phyloP scores from a whole-genome alignment of 2,797 vertebrate species.

The Megaceryle alcyon region DNA sequence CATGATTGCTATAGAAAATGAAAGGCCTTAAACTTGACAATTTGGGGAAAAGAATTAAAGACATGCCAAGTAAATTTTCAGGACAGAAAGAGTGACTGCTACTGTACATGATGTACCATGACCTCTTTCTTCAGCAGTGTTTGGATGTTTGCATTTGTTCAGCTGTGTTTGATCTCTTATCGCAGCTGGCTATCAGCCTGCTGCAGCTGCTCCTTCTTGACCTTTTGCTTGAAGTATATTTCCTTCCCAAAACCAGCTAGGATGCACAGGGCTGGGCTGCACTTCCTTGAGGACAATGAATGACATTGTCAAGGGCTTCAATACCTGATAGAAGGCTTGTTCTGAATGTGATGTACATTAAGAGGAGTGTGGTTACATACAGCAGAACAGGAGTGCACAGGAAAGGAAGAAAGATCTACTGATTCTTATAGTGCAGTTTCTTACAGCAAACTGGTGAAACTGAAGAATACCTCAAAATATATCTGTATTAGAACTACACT shows the following conservation, averaged over 20 bases:
- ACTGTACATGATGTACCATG: not conserved
- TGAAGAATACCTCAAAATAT: not conserved
- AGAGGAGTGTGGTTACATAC: not conserved
- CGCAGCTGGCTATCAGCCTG: not conserved
- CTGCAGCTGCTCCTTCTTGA: slow-evolving; percentile 13
- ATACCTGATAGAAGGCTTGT: not conserved
- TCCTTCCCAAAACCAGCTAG: not conserved
- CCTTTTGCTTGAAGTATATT: not conserved
- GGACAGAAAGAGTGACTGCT: not conserved
- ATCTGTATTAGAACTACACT: not conserved
- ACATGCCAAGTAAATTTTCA: not conserved
- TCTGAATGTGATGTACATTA: too few relatives aligned
- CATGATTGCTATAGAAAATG: not conserved
- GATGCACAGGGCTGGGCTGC: not conserved
- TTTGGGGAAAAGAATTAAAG: not conserved
- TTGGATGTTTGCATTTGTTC: not conserved
- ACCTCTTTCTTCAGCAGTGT: not conserved
- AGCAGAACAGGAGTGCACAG: not conserved
- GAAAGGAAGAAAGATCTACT: not conserved
- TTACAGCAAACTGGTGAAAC: not conserved
- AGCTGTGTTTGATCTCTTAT: slow-evolving; percentile 9
- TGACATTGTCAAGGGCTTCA: not conserved
- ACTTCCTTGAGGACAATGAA: not conserved
- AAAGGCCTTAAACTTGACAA: not conserved
- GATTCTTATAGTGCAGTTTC: not conserved